A percentile compares a stretch with the other conserved stretches of the same genome.
phyloP scores from a whole-genome alignment of 2,113 vertebrate species.

The Perca fluviatilis region DNA sequence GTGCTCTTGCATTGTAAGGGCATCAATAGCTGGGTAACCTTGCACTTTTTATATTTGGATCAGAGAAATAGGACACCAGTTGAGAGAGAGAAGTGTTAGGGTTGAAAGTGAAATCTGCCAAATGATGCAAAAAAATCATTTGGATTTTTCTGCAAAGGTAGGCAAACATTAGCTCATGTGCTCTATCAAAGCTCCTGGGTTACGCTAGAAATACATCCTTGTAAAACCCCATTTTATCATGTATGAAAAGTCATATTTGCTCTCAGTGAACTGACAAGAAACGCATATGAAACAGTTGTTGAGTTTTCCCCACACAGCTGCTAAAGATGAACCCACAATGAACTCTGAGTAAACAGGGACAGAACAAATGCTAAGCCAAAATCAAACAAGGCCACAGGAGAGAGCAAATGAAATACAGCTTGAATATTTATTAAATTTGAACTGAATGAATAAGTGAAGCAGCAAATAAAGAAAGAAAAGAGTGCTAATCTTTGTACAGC shows the following conservation, averaged over 20 bases:
- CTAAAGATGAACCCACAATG: background rate
- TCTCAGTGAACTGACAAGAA: background rate
- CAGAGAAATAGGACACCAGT: background rate
- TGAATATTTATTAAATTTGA: constrained; percentile 22
- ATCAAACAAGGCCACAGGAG: background rate
- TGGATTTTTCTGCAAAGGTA: background rate
- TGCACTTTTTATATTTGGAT: background rate
- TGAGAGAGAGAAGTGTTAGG: background rate
- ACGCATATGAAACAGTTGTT: background rate
- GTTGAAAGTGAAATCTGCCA: background rate
- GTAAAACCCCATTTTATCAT: background rate
- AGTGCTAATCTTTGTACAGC: background rate
- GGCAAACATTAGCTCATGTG: too few species aligned
- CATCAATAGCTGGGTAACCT: background rate
- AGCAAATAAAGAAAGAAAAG: background rate
- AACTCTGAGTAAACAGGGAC: constrained; percentile 15
- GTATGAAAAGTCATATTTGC: background rate
- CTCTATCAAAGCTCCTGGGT: background rate
- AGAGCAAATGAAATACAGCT: constrained; percentile 2
- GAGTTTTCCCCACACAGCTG: background rate
- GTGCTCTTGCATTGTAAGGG: background rate
- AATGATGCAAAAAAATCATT: background rate
- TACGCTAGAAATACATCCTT: background rate
- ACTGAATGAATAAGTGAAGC: constrained; percentile 22
- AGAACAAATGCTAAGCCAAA: constrained; percentile 1